Evolutionary conservation across 1,140 invertebrate species (phyloP).

Genomic region (Listronotus oregonensis): DNA sequence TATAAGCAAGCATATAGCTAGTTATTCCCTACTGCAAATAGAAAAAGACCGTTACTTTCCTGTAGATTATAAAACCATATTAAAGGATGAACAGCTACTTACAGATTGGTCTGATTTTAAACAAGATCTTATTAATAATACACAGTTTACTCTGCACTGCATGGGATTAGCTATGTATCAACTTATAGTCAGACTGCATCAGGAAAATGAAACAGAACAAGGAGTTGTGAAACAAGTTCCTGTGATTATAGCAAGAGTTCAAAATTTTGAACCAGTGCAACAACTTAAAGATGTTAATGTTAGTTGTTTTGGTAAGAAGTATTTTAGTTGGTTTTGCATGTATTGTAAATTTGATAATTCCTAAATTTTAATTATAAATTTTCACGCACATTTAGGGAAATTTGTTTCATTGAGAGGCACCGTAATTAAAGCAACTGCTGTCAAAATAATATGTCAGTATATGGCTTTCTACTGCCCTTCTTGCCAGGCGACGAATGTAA

Average conservation of each 20-base stretch:
- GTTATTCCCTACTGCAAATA: constrained; percentile 64
- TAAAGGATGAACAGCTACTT: constrained; percentile 65
- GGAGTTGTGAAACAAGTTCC: constrained; percentile 54
- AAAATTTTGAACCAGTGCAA: constrained; percentile 71
- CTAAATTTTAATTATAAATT: constrained; percentile 35
- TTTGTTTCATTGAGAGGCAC: constrained; percentile 83
- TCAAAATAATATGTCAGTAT: constrained; percentile 74
- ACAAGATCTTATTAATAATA: constrained; percentile 68
- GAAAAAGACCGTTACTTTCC: constrained; percentile 65
- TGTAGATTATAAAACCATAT: constrained; percentile 68
- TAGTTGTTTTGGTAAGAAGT: constrained; percentile 72
- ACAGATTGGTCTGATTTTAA: constrained; percentile 67
- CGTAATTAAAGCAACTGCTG: constrained; percentile 80
- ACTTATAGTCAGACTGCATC: constrained; percentile 54
- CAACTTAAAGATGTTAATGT: constrained; percentile 77
- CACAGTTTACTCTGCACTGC: constrained; percentile 66
- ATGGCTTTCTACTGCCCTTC: constrained; percentile 80
- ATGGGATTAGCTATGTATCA: constrained; percentile 77
- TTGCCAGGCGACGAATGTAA: constrained; percentile 68
- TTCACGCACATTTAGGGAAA: constrained; percentile 66
- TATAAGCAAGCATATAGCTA: constrained; percentile 60
- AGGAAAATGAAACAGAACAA: constrained; percentile 42
- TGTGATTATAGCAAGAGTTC: constrained; percentile 66
- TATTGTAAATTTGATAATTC: too few species aligned
- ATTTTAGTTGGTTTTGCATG: background rate